Percentiles rank a stretch among this genome's conserved stretches.
Evolutionary conservation across 2,797 vertebrate genomes (phyloP).

Genomic region (Adrianichthys oophorus): DNA sequence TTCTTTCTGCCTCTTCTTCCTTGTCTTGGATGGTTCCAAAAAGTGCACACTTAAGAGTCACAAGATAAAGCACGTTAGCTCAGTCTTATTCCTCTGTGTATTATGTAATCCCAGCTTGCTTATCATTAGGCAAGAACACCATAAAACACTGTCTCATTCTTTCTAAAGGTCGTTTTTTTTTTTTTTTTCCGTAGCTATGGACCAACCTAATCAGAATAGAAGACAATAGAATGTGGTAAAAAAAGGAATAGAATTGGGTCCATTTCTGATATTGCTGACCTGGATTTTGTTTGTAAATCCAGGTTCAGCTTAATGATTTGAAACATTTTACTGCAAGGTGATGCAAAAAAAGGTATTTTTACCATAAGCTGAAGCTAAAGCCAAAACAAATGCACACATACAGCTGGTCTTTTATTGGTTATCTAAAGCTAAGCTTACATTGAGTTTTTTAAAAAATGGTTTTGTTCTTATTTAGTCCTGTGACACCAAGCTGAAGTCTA

Average conservation of each 20-base stretch:
- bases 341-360: too few relatives aligned
- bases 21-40: slow-evolving; percentile 34
- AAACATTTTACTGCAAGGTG: too few relatives aligned
- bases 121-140: slow-evolving; percentile 54
- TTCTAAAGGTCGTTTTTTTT: slow-evolving; percentile 41
- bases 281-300: too few relatives aligned
- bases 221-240: slow-evolving; percentile 3
- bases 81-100: slow-evolving; percentile 54
- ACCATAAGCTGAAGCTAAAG: too few relatives aligned
- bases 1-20: slow-evolving; percentile 37
- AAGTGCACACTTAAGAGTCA: slow-evolving; percentile 39
- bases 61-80: slow-evolving; percentile 55
- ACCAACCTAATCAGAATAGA: slow-evolving; percentile 20
- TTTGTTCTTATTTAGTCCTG: too few relatives aligned
- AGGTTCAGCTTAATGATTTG: too few relatives aligned
- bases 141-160: slow-evolving; percentile 42
- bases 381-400: too few relatives aligned
- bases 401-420: too few relatives aligned
- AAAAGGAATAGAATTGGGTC: neutral
- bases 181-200: slow-evolving; percentile 9
- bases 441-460: too few relatives aligned
- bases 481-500: too few relatives aligned
- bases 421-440: too few relatives aligned
- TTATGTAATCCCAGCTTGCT: slow-evolving; percentile 60
- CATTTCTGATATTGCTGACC: too few relatives aligned